phyloP scores from a whole-genome alignment of 1,140 invertebrate genomes.

The Drosophila yakuba region DNA sequence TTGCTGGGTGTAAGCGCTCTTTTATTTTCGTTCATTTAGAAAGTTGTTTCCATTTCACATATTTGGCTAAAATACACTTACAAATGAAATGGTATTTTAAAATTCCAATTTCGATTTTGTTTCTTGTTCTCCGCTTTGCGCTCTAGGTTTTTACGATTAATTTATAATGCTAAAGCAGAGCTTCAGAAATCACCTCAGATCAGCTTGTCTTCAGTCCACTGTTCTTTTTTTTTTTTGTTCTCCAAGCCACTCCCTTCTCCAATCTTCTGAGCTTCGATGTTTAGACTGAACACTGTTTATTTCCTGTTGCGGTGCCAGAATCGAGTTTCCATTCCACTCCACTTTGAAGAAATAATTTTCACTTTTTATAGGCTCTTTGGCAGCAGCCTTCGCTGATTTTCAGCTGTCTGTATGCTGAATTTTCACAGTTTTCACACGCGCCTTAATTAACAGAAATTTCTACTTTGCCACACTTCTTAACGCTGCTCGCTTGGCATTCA shows the following conservation, averaged over 20 bases:
- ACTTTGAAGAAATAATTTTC: slow-evolving; percentile 66
- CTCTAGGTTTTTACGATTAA: slow-evolving; percentile 61
- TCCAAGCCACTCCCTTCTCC: slow-evolving; percentile 15
- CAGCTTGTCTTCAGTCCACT: slow-evolving; percentile 15
- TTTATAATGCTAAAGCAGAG: slow-evolving; percentile 63
- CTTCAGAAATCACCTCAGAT: slow-evolving; percentile 68
- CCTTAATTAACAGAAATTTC: slow-evolving; percentile 62
- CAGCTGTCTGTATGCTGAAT: slow-evolving; percentile 50
- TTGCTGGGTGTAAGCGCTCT: slow-evolving; percentile 26
- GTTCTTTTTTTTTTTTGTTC: slow-evolving; percentile 8
- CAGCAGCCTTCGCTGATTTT: slow-evolving; percentile 17
- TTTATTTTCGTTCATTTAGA: slow-evolving; percentile 65
- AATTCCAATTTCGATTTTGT: slow-evolving; percentile 77
- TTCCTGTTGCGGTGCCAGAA: slow-evolving; percentile 55
- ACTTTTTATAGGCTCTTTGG: slow-evolving; percentile 59
- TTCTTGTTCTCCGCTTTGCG: slow-evolving; percentile 30
- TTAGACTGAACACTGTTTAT: slow-evolving; percentile 22
- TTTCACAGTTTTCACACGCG: slow-evolving; percentile 77
- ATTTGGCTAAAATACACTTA: slow-evolving; percentile 69
- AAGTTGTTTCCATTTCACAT: slow-evolving; percentile 82
- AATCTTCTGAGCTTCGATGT: neutral
- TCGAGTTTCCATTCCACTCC: slow-evolving; percentile 45
- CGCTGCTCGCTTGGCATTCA: slow-evolving; percentile 9
- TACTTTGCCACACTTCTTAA: slow-evolving; percentile 59
- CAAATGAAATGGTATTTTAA: slow-evolving; percentile 59